Conservation (phyloP, 1,140 invertebrate species). For the Helicoverpa armigera region DNA sequence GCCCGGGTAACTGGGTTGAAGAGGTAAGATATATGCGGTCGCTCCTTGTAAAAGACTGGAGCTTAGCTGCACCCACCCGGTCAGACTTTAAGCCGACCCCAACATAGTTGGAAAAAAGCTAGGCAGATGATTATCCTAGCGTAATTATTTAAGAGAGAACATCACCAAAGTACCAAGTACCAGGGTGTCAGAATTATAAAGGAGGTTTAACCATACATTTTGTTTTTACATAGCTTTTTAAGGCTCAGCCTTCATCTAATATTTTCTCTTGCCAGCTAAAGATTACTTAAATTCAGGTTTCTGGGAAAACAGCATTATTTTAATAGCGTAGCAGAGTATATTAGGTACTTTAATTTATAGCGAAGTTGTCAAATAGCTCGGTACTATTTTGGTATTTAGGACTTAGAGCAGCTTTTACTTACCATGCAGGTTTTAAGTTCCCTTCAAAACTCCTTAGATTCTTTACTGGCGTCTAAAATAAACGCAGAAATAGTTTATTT, state of each 20-base stretch:
- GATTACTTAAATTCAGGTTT: slow-evolving; percentile 1
- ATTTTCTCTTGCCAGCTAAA: neutral
- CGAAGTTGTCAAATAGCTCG: neutral
- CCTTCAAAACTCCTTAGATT: neutral
- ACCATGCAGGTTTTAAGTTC: neutral
- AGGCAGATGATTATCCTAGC: too few relatives aligned
- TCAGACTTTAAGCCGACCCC: too few relatives aligned
- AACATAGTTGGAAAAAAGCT: too few relatives aligned
- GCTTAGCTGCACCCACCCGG: too few relatives aligned
- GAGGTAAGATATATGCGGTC: too few relatives aligned
- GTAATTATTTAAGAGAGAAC: too few relatives aligned
- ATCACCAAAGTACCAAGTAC: too few relatives aligned
- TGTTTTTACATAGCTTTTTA: too few relatives aligned
- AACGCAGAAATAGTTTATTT: neutral
- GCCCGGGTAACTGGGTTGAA: too few relatives aligned
- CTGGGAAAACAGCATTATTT: neutral
- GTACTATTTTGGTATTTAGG: slow-evolving; percentile 4
- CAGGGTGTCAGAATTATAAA: too few relatives aligned
- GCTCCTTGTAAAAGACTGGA: too few relatives aligned
- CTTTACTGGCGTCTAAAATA: neutral
- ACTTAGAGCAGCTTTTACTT: neutral
- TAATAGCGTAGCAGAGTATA: neutral
- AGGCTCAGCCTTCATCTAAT: neutral
- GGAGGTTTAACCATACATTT: too few relatives aligned
- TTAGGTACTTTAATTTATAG: neutral